Base-by-base conservation (phyloP, 2,797 vertebrate genomes). In the Enteromius argenteus region DNA sequence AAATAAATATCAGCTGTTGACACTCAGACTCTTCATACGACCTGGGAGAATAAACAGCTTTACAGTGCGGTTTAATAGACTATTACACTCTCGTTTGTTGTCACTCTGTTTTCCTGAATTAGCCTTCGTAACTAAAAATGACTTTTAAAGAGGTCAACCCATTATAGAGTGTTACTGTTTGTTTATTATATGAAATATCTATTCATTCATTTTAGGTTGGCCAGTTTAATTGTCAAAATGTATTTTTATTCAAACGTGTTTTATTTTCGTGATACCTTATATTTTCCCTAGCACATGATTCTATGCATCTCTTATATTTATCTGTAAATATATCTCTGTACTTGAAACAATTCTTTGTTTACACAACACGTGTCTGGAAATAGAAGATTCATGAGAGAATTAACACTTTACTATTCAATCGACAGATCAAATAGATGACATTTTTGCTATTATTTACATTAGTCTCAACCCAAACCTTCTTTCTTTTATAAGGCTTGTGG, bases 41-140 rank as follows among this genome's bases (percentile, higher is more conserved):
- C 58, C 21, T 39, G 39, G 23, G 27, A 60, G 30, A 74, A 37
- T 49, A 49, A 53, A 83, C 17, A 69, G 74, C 74, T 66, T 83
- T 75, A 53, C 46, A 30, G 2, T 67, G 10, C n/a, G 32, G 1
- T 83, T 53, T 67, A 9, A 32, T 53, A 10, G 35, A 68, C 46
- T 7, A 10, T 11, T 19, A 66, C 21, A 27, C 4, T 62, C 13
- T 60, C 23, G 35, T 30, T 75, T 51, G 30, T 7, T n/a, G 30
- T 21, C 56, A 10, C 27, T 37, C 27, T 64, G 27, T 64, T 23
- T 51, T 39, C 5, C 21, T 27, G 60, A 21, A 8, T 35, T 66
- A 66, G 30, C 0, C 5, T 66, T 79, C 27, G 17, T 46, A n/a
- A 21, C 21, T 77, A 37, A 2, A 21, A 58, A 17, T 76, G 17